A percentile compares a stretch with the other conserved stretches of the same genome.
Conservation (phyloP, 2,113 vertebrate genomes). For the Paraplagusia blochii region DNA sequence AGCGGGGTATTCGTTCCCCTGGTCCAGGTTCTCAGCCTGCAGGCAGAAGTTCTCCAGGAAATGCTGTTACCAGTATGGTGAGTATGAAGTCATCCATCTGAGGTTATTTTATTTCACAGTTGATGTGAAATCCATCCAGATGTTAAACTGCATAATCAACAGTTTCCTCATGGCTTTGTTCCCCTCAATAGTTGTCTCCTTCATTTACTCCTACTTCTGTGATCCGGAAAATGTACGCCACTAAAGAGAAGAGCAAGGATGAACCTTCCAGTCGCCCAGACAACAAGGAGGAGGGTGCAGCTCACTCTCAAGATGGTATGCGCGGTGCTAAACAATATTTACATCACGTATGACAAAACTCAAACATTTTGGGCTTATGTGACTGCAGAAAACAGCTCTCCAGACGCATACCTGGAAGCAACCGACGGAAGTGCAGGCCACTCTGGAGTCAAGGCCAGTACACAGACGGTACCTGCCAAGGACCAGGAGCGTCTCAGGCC, state of each 20-base stretch:
- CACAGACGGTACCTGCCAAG: constrained; percentile 79
- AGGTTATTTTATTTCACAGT: background rate
- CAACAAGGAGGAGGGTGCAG: constrained; percentile 78
- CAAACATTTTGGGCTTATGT: constrained; percentile 6
- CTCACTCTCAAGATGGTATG: constrained; percentile 85
- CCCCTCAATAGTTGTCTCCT: constrained; percentile 83
- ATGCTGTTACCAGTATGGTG: constrained; percentile 93
- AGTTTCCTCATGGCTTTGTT: background rate
- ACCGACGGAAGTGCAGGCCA: constrained; percentile 79
- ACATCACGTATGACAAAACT: background rate
- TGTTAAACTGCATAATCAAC: background rate
- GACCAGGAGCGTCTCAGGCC: constrained; percentile 85
- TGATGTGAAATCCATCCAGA: background rate
- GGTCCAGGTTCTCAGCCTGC: constrained; percentile 81
- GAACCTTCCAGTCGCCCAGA: constrained; percentile 79
- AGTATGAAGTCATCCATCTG: constrained; percentile 37
- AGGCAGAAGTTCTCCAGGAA: constrained; percentile 84
- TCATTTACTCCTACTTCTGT: constrained; percentile 98
- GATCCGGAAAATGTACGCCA: constrained; percentile 98
- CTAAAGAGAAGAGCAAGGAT: constrained; percentile 94
- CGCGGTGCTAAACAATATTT: no score
- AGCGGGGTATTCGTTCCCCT: constrained; percentile 84
- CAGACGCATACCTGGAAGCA: constrained; percentile 75
- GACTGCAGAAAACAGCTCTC: constrained; percentile 64
- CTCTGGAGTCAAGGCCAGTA: constrained; percentile 72